Evolutionary conservation across 2,113 vertebrate species (phyloP), one percentile per base, ranked within the genome.

Genomic region (Megaceryle maxima): DNA sequence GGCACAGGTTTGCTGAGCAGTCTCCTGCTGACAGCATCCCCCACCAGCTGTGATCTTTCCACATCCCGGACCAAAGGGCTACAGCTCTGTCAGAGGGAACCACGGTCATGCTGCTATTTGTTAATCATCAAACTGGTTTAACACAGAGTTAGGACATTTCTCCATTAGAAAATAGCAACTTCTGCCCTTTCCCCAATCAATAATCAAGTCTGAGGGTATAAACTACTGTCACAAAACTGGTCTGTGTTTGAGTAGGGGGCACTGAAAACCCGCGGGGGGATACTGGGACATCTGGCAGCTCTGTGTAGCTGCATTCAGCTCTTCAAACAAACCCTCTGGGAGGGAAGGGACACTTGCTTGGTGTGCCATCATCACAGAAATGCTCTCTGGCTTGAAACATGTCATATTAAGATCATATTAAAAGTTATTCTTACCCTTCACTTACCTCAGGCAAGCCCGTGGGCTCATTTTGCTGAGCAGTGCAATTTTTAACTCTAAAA

Each of bases 31-130:
- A 75, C 67, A 62, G 70, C 68, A 26, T 21, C 64, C 56, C 66
- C 29, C 44, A 9, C 2, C 55, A n/a, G 82, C 26, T 19, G 24
- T 10, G 28, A 70, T 21, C 39, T 14, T 60, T 41, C 69, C 63
- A 53, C 13, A 19, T 8, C n/a, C 29, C 0, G 1, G 39, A n/a
- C 16, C 63, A 21, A 70, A 91, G 55, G 35, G 41, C n/a, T 62
- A 10, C 74, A 68, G 87, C 79, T 72, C 63, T 56, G 70, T 28
- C 26, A 25, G 83, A 69, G 35, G 22, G n/a, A 44, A 9, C 22
- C 70, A 51, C 0, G 0, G 26, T 11, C n/a, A 7, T 6, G 21
- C 57, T 77, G 57, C 57, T 28, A 51, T 63, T 33, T 2, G 5
- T 44, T 37, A 39, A 29, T 13, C 59, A 44, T 39, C 67, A n/a